Base-by-base conservation (phyloP, 2,888 invertebrate genomes). In the Bhutanitis thaidina region DNA sequence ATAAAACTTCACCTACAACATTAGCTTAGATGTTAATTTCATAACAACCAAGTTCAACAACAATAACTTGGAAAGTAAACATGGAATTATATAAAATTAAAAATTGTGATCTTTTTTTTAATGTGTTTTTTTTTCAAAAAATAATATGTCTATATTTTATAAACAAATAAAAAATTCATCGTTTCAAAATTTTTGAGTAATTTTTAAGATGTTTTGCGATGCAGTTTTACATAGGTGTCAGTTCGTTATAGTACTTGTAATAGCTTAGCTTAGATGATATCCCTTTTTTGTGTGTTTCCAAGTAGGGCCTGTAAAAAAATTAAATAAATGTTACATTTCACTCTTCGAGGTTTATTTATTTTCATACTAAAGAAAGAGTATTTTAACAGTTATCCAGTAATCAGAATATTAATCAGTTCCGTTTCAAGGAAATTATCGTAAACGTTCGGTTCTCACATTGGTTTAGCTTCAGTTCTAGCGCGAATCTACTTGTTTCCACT, bases 271-370 rank as follows among this genome's bases (percentile, higher is more conserved):
- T 76, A 88, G 20, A 89, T 74, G 53, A 89, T 88, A 62, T 88
- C 89, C 54, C 71, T 73, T 60, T 89, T 89, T 65, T 85, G 88
- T 13, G 80, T 69, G 62, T 78, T 88, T 43, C 89, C 89, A 37
- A 89, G 79, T 14, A 89, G 74, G 55, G 87, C 89, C 89, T 89
- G 86, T 13, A 68, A 81, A 59, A 40, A 13, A 7, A 34, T 34
- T 9, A n/a, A n/a, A 34, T 2, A 30, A n/a, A 30, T 10, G 3
- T 30, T 30, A 20, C 3, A 20, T 20, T 20, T 3, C 5, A 20
- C 20, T 20, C 20, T 20, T 20, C 20, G n/a, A n/a, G n/a, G n/a
- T n/a, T n/a, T n/a, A n/a, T n/a, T n/a, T n/a, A n/a, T n/a, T n/a
- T n/a, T n/a, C n/a, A n/a, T n/a, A n/a, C n/a, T n/a, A n/a, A n/a